These are phyloP conservation scores for Thermophis baileyi DNA, from an alignment of 2,113 vertebrate genomes.

Conservation along the genomic window DNA sequence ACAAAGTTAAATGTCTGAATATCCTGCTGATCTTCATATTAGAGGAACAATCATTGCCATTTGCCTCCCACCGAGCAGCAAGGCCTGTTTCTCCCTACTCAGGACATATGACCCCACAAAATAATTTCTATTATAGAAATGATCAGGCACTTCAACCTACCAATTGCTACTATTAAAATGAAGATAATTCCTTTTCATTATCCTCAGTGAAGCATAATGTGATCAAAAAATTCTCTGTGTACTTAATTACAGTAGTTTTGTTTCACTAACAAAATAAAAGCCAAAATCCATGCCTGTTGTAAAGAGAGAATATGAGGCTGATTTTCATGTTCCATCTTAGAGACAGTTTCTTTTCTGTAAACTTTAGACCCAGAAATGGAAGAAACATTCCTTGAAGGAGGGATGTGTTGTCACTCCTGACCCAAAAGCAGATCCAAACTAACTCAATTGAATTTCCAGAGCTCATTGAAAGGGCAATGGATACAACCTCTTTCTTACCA, in stretches of 20 bases:
- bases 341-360: constrained; percentile 47
- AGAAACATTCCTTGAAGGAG: neutral
- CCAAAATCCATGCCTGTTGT: constrained; percentile 38
- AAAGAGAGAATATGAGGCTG: constrained; percentile 20
- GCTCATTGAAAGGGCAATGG: constrained; percentile 23
- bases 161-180: constrained; percentile 56
- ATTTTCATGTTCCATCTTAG: constrained; percentile 46
- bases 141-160: constrained; percentile 53
- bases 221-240: constrained; percentile 46
- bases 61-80: neutral
- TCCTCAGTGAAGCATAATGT: constrained; percentile 55
- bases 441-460: constrained; percentile 14
- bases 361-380: neutral
- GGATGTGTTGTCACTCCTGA: neutral
- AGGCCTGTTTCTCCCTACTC: neutral
- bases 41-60: neutral
- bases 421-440: constrained; percentile 35
- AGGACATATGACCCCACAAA: constrained; percentile 18
- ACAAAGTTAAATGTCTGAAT: neutral
- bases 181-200: constrained; percentile 65
- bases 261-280: constrained; percentile 48
- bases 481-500: constrained; percentile 4
- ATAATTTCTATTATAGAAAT: constrained; percentile 48
- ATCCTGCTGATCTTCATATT: neutral
- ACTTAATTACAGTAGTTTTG: constrained; percentile 57